Evolutionary conservation across 2,797 vertebrate genomes (phyloP), one percentile per base, ranked within the genome.

Genomic region (Acomys russatus): DNA sequence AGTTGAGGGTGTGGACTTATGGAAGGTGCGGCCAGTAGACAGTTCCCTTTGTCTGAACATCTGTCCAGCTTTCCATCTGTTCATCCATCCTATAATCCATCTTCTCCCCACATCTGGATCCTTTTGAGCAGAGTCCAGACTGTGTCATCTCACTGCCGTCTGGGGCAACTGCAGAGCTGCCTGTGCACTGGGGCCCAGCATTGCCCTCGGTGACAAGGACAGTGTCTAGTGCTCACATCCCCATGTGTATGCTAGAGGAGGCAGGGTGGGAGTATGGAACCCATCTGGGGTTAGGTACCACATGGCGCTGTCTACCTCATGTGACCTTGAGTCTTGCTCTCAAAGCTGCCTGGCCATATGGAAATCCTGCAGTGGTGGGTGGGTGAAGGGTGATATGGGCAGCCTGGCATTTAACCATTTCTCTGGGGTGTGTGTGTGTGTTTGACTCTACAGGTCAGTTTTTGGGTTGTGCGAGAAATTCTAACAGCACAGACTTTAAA

Each of bases 391-490:
- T 33, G 22, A 35, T 73, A 4, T 11, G 70, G 35, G 15, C 17
- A 15, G 80, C 18, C 88, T 18, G 3, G 38, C 11, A 49, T 82
- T 74, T 93, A 96, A 96, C 88, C 64, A 14, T 15, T 76, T 95
- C 38, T 95, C 78, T 59, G 73, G 23, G 92, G 56, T 95, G 23
- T 95, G 12, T 94, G 12, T 94, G 1, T 97, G 7, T 98, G 9
- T 98, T 84, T 98, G 80, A 98, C 89, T 98, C 98, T 97, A 30
- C 98, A 99, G 99, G 99, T 99, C 98, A 99, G 99, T 98, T 99
- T 99, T 98, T 99, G 99, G 99, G 99, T 99, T 97, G 99, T 99
- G 98, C 99, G 99, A 98, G 99, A 99, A 98, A 99, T 99, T 95
- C 93, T 99, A 98, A 99, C 99, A 22, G 99, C 99, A 97, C 99